Percentiles rank a stretch among this genome's conserved stretches.
Evolutionary conservation across 1,140 invertebrate genomes (phyloP).

Genomic region (Maniola jurtina): DNA sequence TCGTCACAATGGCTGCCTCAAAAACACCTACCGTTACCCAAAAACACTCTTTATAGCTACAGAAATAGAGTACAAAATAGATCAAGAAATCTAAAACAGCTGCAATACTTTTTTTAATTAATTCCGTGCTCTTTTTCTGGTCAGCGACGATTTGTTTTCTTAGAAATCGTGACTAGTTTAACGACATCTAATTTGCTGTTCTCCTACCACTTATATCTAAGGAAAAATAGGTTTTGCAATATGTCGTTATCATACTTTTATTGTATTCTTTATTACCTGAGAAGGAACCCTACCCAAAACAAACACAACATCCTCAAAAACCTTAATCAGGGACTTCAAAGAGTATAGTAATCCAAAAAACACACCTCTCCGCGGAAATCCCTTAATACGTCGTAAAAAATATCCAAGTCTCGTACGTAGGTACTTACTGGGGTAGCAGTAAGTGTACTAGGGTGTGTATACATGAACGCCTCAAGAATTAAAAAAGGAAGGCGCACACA

Average conservation of each 20-base stretch:
- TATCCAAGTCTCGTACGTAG: slow-evolving; percentile 39
- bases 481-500: slow-evolving; percentile 53
- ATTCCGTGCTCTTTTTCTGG: slow-evolving; percentile 56
- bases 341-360: slow-evolving; percentile 68
- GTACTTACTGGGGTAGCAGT: slow-evolving; percentile 3
- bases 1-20: slow-evolving; percentile 27
- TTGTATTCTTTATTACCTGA: slow-evolving; percentile 11
- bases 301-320: slow-evolving; percentile 67
- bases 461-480: slow-evolving; percentile 70
- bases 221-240: too few relatives aligned
- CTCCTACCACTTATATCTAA: too few relatives aligned
- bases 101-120: slow-evolving; percentile 60
- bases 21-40: slow-evolving; percentile 6
- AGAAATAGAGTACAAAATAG: slow-evolving; percentile 18
- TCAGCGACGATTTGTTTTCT: slow-evolving; percentile 54
- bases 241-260: not conserved
- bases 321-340: slow-evolving; percentile 69
- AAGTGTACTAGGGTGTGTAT: slow-evolving; percentile 51
- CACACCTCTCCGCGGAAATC: slow-evolving; percentile 62
- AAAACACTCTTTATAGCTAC: not conserved
- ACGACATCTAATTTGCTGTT: slow-evolving; percentile 33
- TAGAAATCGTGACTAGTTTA: slow-evolving; percentile 45
- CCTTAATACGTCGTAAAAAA: slow-evolving; percentile 65
- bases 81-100: slow-evolving; percentile 32
- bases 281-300: slow-evolving; percentile 8